Base-by-base conservation (phyloP, 2,797 vertebrate genomes). In the Yasuhikotakia modesta region DNA sequence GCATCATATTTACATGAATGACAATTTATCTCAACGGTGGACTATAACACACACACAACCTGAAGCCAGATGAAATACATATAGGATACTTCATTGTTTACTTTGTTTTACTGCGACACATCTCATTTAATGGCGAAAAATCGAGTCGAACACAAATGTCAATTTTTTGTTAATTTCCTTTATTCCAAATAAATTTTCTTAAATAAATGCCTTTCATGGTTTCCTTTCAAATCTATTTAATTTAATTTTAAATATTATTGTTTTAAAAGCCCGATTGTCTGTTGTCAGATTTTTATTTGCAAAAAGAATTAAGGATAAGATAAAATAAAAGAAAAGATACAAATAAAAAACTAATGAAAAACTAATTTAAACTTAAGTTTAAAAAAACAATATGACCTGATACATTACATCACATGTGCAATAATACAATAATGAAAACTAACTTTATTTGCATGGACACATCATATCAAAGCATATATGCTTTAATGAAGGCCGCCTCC, bases 1-100 rank as follows among this genome's bases (percentile, higher is more conserved):
- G 13, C 17, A 22, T 70, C 19, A 76, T 30, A 84, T 77, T 80
- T 63, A 74, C 48, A 76, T 60, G 12, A 58, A n/a, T 24, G 32
- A 10, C 57, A 5, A 66, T 39, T 63, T 30, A 63, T 63, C 27
- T 63, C 30, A 63, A 63, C 30, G 30, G 35, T 35, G 27, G 50
- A 8, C 39, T 12, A 19, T 19, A 66, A n/a, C 32, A 32, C 3
- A 57, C 17, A 53, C 19, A 48, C n/a, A n/a, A n/a, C n/a, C n/a
- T n/a, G n/a, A n/a, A n/a, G n/a, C n/a, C n/a, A 8, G 5, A 61
- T 7, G 19, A 68, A 63, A 21, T 12, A 21, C 43, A 30, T n/a
- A 66, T 30, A 74, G 0, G 22, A 32, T 57, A 24, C 63, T 57
- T 64, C 14, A 21, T n/a, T n/a, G n/a, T n/a, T n/a, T n/a, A n/a